phyloP scores from a whole-genome alignment of 2,888 invertebrate genomes.

The Chironomus riparius region DNA sequence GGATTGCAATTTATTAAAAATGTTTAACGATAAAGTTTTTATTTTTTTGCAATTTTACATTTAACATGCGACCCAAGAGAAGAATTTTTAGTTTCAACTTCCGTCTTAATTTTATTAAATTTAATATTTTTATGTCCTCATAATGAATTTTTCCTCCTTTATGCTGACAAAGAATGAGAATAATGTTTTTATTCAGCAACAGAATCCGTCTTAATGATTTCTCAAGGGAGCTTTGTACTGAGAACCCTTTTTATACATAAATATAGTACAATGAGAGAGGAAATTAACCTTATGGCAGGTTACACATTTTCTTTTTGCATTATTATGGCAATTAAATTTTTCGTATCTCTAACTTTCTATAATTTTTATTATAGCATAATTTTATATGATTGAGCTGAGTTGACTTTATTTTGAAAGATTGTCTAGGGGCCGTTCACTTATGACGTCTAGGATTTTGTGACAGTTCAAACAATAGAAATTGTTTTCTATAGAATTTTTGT shows the following conservation, averaged over 20 bases:
- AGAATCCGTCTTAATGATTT: slow-evolving; percentile 21
- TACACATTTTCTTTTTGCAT: slow-evolving; percentile 13
- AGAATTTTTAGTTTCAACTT: no score
- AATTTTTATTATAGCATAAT: not conserved
- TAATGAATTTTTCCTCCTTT: not conserved
- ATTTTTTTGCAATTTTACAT: not conserved
- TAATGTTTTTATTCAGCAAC: not conserved
- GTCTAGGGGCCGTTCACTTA: no score
- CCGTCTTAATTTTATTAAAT: not conserved
- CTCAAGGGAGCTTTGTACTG: slow-evolving; percentile 16
- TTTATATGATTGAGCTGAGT: no score
- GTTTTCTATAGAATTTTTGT: no score
- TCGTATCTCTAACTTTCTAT: slow-evolving; percentile 2
- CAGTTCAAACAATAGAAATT: no score
- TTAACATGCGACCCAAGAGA: no score
- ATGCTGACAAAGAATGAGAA: not conserved
- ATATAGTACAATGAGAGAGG: not conserved
- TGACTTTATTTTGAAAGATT: no score
- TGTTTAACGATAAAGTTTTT: not conserved
- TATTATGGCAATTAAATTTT: slow-evolving; percentile 19
- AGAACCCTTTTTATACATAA: slow-evolving; percentile 8
- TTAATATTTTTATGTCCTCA: not conserved
- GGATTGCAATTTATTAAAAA: not conserved
- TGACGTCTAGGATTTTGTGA: no score
- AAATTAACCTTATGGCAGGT: slow-evolving; percentile 18